Base-by-base conservation (phyloP, 2,797 vertebrate genomes). In the Pseudomugil tenellus region DNA sequence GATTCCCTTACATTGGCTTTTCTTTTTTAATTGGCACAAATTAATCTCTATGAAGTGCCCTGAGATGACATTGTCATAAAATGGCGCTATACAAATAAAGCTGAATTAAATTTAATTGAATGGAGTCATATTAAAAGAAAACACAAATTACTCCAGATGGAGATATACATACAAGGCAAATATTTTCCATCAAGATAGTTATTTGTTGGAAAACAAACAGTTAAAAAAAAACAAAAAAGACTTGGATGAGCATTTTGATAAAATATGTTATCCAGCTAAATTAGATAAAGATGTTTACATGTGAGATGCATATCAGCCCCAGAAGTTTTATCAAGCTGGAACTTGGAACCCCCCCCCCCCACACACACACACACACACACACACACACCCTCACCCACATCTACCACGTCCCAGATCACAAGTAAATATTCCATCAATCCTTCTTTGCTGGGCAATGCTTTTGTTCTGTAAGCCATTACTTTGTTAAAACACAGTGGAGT, bases 401-500 rank as follows among this genome's bases (percentile, higher is more conserved):
- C 48, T 26, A 21, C 63, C 14, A 57, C 28, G 73, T 55, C n/a
- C 5, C 4, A 43, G 16, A 58, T 19, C 19, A 26, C 56, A 51
- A 51, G 41, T 58, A 32, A 32, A 39, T 23, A 63, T n/a, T 28
- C 51, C 2, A 39, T 23, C 2, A 6, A 39, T 58, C 28, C 29
- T 12, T 68, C 6, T 65, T 19, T 31, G 6, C 60, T 35, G 26
- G 29, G 48, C 56, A 11, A n/a, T 1, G 49, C 51, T 70, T 53
- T 13, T 4, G 0, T 48, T 28, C 23, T 56, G 58, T 23, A 60
- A 76, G 46, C 25, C 62, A 52, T 34, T 1, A 11, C 32, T 72
- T 62, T 65, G 37, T 68, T 76, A 82, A 73, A 63, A 82, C 74
- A 73, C 72, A 75, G 64, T 9, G 77, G 43, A 70, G 81, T 79